Percentiles rank a stretch among this genome's conserved stretches.
phyloP scores from a whole-genome alignment of 2,888 invertebrate species.

The Trichopoda pennipes region DNA sequence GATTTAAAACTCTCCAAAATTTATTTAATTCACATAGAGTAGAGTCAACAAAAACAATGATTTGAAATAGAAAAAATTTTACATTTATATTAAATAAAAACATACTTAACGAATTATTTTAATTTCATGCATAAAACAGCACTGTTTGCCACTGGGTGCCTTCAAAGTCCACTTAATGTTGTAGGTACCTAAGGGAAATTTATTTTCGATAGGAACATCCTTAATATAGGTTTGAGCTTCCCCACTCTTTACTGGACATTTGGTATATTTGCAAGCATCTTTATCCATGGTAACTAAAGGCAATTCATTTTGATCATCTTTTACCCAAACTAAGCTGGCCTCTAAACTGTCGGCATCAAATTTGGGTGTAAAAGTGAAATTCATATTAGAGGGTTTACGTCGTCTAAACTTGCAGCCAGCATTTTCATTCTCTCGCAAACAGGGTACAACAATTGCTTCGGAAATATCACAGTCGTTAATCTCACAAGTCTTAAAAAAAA shows the following conservation, averaged over 20 bases:
- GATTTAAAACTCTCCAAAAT: too few species aligned
- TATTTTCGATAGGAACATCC: conserved; percentile 81
- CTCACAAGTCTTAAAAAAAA: conserved; percentile 70
- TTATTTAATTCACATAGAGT: too few species aligned
- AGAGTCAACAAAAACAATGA: too few species aligned
- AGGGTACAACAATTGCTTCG: conserved; percentile 84
- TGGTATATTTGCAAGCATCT: conserved; percentile 82
- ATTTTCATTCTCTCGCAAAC: conserved; percentile 82
- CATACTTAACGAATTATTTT: conserved; percentile 80
- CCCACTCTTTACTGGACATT: conserved; percentile 83
- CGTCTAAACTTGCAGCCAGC: conserved; percentile 83
- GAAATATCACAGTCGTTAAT: conserved; percentile 82
- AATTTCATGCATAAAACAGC: conserved; percentile 85
- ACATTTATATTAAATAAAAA: too few species aligned
- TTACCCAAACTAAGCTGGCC: conserved; percentile 80
- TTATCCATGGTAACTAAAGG: conserved; percentile 82
- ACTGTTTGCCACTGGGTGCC: conserved; percentile 82
- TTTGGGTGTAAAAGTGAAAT: conserved; percentile 85
- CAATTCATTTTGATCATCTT: conserved; percentile 80
- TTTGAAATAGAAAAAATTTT: too few species aligned
- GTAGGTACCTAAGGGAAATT: conserved; percentile 84
- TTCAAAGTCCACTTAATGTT: conserved; percentile 85
- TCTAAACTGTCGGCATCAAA: conserved; percentile 78
- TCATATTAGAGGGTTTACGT: conserved; percentile 82
- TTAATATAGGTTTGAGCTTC: conserved; percentile 81